Percentiles rank a stretch among this genome's conserved stretches.
Evolutionary conservation across 2,888 invertebrate species (phyloP).

Genomic region (Tillus elongatus): DNA sequence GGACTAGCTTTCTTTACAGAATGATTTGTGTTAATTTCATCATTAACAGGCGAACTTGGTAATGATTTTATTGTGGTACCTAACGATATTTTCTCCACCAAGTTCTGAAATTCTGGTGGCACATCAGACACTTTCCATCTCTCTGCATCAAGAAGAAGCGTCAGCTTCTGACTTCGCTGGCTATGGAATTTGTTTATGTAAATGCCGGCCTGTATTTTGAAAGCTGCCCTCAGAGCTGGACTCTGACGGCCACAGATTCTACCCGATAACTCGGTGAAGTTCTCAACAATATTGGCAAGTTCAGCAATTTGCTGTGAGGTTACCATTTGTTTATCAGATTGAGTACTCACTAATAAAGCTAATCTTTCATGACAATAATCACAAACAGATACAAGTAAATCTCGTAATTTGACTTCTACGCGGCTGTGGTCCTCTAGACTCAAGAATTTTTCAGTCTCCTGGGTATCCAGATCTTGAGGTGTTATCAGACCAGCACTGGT

Average conservation of each 20-base stretch:
- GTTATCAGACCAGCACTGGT: conserved; percentile 45
- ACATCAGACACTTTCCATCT: conserved; percentile 92
- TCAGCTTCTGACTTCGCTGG: conserved; percentile 77
- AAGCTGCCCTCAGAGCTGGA: conserved; percentile 69
- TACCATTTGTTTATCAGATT: conserved; percentile 62
- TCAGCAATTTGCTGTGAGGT: conserved; percentile 69
- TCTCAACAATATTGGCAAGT: conserved; percentile 66
- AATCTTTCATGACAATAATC: conserved; percentile 89
- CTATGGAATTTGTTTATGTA: conserved; percentile 87
- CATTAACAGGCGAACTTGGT: conserved; percentile 34
- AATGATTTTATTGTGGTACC: conserved; percentile 39
- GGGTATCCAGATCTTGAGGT: conserved; percentile 28
- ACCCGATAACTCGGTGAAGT: conserved; percentile 69
- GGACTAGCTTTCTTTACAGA: conserved; percentile 46
- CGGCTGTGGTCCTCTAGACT: conserved; percentile 58
- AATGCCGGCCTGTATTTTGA: conserved; percentile 81
- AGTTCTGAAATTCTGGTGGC: conserved; percentile 77
- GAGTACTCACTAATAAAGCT: conserved; percentile 77
- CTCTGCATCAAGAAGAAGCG: conserved; percentile 78
- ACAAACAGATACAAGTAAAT: conserved; percentile 72
- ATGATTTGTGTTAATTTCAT: conserved; percentile 24
- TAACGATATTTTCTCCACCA: conserved; percentile 57
- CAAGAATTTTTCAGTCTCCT: conserved; percentile 59
- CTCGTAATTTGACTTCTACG: conserved; percentile 62
- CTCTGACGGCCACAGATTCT: conserved; percentile 62